These are phyloP conservation scores for Phenganax marumi DNA, from an alignment of 92 coral and sea anemone species.

Conservation along the genomic window DNA sequence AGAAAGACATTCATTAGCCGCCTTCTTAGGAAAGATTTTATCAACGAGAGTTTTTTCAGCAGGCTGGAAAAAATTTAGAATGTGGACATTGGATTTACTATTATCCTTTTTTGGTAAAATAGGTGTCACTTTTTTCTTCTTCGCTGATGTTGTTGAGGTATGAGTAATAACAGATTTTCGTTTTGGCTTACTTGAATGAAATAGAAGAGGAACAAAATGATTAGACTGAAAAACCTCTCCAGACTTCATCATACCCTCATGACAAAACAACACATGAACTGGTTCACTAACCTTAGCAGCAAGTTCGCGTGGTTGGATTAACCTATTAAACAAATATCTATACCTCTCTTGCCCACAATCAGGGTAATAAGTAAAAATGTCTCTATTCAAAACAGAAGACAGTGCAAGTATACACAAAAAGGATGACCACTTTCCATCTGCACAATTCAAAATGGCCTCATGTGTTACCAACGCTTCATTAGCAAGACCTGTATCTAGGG, in stretches of 20 bases:
- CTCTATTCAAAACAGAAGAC: conserved; percentile 11
- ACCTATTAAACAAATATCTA: background rate
- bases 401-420: background rate
- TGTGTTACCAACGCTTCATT: background rate
- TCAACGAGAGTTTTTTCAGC: no score
- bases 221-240: background rate
- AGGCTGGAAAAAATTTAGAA: no score
- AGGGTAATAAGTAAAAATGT: background rate
- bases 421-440: conserved; percentile 1
- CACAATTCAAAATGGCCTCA: background rate
- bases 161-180: no score
- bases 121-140: no score
- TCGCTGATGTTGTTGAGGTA: no score
- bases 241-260: background rate
- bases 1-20: no score
- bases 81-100: no score
- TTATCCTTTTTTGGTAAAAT: no score
- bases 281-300: no score
- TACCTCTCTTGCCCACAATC: background rate
- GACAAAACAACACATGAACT: background rate
- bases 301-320: background rate
- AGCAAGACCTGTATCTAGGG: background rate
- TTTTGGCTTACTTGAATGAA: no score
- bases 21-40: no score
- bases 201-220: no score